These are phyloP conservation scores for Tortrix viridana DNA, from an alignment of 2,888 invertebrate species.

Conservation along the genomic window DNA sequence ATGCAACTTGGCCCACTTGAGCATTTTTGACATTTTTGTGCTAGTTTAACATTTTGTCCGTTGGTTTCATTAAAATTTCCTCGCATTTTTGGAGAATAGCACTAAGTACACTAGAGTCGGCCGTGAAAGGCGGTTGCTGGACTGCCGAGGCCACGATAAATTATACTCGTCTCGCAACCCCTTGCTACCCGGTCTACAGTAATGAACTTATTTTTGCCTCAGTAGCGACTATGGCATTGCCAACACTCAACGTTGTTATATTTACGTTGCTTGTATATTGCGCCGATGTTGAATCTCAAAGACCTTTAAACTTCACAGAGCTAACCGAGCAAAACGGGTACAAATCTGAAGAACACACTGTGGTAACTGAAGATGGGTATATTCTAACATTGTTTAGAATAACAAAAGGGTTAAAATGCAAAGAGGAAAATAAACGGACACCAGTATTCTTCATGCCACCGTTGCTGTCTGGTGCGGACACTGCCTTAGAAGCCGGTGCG, in stretches of 20 bases:
- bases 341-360: slow-evolving; percentile 31
- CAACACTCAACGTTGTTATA: slow-evolving; percentile 7
- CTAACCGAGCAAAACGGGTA: slow-evolving; percentile 26
- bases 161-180: too few species aligned
- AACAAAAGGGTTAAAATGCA: slow-evolving; percentile 22
- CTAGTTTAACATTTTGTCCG: too few species aligned
- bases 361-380: slow-evolving; percentile 32
- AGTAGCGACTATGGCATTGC: slow-evolving; percentile 17
- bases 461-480: slow-evolving; percentile 12
- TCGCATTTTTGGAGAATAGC: too few species aligned
- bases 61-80: too few species aligned
- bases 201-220: slow-evolving; percentile 7
- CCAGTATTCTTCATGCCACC: slow-evolving; percentile 35
- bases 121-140: too few species aligned
- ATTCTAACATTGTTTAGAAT: slow-evolving; percentile 25
- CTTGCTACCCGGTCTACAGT: too few species aligned
- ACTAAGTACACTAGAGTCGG: too few species aligned
- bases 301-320: slow-evolving; percentile 19
- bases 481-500: slow-evolving; percentile 20
- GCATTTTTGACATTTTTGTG: too few species aligned
- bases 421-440: slow-evolving; percentile 3
- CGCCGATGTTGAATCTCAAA: not conserved
- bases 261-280: too few species aligned
- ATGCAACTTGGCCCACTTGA: too few species aligned
- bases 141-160: too few species aligned